Base-by-base conservation (phyloP, 2,113 vertebrate genomes). In the Salvelinus namaycush region DNA sequence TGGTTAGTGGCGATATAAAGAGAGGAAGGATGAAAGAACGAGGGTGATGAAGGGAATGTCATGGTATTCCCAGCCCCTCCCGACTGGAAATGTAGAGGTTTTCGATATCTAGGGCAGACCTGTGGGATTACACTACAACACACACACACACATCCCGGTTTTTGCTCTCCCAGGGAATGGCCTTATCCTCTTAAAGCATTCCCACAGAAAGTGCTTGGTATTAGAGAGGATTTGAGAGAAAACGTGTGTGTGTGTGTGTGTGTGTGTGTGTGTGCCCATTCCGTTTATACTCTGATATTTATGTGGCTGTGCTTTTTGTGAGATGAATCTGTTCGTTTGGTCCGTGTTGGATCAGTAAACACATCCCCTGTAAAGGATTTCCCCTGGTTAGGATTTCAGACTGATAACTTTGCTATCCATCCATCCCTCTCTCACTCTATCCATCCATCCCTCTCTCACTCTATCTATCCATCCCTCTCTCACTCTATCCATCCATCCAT, bases 151-250 rank as follows among this genome's bases (percentile, higher is more conserved):
- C 84, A 88, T 87, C 85, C 87, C 85, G 84, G 9, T 87, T 90
- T 88, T 84, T 86, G 81, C 79, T 84, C 84, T 88, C 85, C 18
- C 59, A 83, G 83, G 87, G 83, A 90, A 87, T 86, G 85, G 81
- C 82, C 81, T 88, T 81, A 90, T 91, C 90, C 87, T 88, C 90
- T 88, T 88, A 87, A 75, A 79, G 82, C 79, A 71, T 79, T 84
- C 87, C 81, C 72, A 78, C 83, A 78, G 84, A 83, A 86, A 90
- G 80, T 76, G 80, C 75, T 62, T 67, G 71, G 84, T 85, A 84
- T 88, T 87, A 87, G 76, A 84, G 81, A 79, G 75, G 76, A 80
- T 80, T 64, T 72, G 78, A 78, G 80, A 12, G 49, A 1, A 16
- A 44, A 22, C 26, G 16, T 31, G 29, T 68, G 66, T 66, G 64